Conservation (phyloP, 2,888 invertebrate genomes). For the Acleris sparsana region DNA sequence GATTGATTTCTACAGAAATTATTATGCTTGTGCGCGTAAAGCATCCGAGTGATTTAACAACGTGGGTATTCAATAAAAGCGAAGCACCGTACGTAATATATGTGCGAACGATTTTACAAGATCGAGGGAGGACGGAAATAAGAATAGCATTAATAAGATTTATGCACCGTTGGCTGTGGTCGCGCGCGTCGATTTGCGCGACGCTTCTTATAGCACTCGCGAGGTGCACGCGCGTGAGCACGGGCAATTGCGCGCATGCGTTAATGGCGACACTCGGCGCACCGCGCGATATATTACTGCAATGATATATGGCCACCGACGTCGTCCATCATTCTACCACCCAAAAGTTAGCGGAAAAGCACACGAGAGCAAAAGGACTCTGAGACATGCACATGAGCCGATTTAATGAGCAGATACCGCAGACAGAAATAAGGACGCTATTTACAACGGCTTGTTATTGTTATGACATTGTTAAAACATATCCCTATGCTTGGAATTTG, state of each 20-base stretch:
- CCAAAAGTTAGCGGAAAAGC: constrained; percentile 82
- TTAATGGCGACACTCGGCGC: constrained; percentile 82
- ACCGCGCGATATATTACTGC: constrained; percentile 78
- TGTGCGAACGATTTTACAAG: constrained; percentile 67
- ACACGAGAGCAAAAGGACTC: constrained; percentile 68
- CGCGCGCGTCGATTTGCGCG: constrained; percentile 78
- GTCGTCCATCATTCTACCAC: constrained; percentile 82
- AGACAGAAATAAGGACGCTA: constrained; percentile 80
- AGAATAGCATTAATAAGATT: constrained; percentile 80
- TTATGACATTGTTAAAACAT: constrained; percentile 78
- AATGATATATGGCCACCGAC: constrained; percentile 80
- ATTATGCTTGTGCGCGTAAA: constrained; percentile 48
- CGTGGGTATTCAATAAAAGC: constrained; percentile 55
- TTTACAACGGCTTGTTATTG: constrained; percentile 74
- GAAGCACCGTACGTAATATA: constrained; percentile 48
- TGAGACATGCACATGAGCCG: constrained; percentile 60
- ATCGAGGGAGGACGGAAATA: constrained; percentile 72
- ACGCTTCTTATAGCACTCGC: constrained; percentile 68
- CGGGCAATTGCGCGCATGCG: constrained; percentile 77
- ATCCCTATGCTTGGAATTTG: constrained; percentile 60
- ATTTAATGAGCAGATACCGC: constrained; percentile 80
- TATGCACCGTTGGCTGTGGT: constrained; percentile 75
- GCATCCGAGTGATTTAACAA: constrained; percentile 43
- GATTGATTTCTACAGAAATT: constrained; percentile 58
- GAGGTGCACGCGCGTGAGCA: constrained; percentile 56